A percentile compares a stretch with the other conserved stretches of the same genome.
These are phyloP conservation scores for Linepithema humile DNA, from an alignment of 1,140 invertebrate genomes.

Conservation along the genomic window DNA sequence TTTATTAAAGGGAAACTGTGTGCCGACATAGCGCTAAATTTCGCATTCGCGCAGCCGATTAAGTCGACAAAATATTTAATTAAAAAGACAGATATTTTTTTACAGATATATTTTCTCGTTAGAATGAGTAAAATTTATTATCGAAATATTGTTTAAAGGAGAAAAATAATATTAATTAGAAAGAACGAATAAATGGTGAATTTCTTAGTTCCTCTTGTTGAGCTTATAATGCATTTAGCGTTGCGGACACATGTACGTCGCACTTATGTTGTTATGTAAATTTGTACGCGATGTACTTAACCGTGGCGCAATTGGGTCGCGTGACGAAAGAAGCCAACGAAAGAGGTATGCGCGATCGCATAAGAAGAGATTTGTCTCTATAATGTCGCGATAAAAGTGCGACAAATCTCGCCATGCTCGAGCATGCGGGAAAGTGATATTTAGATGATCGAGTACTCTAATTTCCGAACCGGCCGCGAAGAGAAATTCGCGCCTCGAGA, in stretches of 20 bases:
- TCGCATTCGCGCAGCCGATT: background rate
- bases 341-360: constrained; percentile 19
- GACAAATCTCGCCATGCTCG: constrained; percentile 4
- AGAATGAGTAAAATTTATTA: background rate
- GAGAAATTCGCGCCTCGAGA: constrained; percentile 42
- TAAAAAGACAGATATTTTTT: background rate
- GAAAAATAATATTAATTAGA: background rate
- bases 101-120: background rate
- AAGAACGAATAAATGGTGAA: background rate
- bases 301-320: constrained; percentile 37
- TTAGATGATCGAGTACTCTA: constrained; percentile 16
- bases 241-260: background rate
- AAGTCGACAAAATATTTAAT: background rate
- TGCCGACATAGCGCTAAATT: constrained; percentile 5
- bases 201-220: background rate
- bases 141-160: background rate
- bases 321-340: constrained; percentile 46
- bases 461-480: background rate
- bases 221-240: background rate
- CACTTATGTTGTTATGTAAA: constrained; percentile 31
- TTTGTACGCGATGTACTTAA: constrained; percentile 31
- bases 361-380: constrained; percentile 18
- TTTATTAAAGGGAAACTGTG: constrained; percentile 35
- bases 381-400: constrained; percentile 2
- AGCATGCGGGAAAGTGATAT: constrained; percentile 35